Conservation (phyloP, 2,113 vertebrate species). For the Cottus gobio region DNA sequence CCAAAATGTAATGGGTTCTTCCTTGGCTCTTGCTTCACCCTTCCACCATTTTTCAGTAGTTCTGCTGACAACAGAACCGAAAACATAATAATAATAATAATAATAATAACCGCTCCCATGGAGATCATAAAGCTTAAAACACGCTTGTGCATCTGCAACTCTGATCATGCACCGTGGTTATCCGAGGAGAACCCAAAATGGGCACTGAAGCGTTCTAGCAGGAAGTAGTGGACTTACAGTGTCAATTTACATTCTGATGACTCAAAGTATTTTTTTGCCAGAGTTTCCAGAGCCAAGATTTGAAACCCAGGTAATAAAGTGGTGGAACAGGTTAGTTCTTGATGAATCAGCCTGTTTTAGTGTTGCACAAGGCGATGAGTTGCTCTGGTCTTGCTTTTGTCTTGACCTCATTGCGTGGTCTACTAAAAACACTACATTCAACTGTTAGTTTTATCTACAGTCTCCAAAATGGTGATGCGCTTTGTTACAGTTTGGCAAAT, state of each 20-base stretch:
- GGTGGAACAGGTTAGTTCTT: not conserved
- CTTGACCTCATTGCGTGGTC: not conserved
- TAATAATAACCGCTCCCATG: no score
- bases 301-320: not conserved
- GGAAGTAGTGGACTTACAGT: not conserved
- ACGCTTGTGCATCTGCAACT: not conserved
- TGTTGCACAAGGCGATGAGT: not conserved
- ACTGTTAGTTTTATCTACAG: not conserved
- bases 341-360: no score
- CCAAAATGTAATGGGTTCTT: not conserved
- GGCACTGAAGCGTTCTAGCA: not conserved
- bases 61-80: not conserved
- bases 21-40: not conserved
- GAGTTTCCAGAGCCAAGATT: not conserved
- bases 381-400: not conserved
- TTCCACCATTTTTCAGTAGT: not conserved
- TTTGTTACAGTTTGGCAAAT: not conserved
- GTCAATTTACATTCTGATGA: no score
- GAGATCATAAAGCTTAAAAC: not conserved
- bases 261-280: not conserved
- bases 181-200: not conserved
- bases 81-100: no score
- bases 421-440: not conserved
- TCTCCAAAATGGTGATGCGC: not conserved
- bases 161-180: not conserved